Evolutionary conservation across 2,888 invertebrate species (phyloP), one percentile per base, ranked within the genome.

Genomic region (Hyles lineata): DNA sequence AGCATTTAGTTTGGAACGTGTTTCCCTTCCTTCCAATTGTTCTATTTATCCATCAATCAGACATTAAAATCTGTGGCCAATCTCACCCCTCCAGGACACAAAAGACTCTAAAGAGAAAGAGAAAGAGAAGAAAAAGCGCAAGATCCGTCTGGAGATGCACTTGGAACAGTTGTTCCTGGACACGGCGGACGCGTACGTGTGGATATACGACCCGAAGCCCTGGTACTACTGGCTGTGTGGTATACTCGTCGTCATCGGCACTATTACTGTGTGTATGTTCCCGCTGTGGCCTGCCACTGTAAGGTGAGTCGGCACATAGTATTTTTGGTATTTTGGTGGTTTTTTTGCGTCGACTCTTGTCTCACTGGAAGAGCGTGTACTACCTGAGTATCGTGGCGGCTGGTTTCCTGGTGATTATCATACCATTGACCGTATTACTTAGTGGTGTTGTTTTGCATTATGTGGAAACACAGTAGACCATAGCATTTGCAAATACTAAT

Each of bases 231-330:
- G 99, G 97, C 96, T 99, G 79, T 97, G 98, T 84, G 99, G 99
- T n/a, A 96, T 97, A 11, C 94, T 98, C 6, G 95, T 98, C 77
- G 98, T 99, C 50, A 94, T 99, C 73, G 99, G 98, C 29, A 98
- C 99, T 50, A 98, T 99, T 82, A 98, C 97, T 19, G 96, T 99
- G 59, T 99, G 99, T 92, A 96, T 99, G 87, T 99, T 99, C 95
- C 99, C 99, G n/a, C 94, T 99, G 73, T 99, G 99, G 99, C 99
- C 99, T 0, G 97, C 98, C 72, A 97, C 97, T 81, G 97, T 99
- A 82, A 96, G 97, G 96, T 97, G 90, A 88, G 25, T 4, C 8
- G n/a, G n/a, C n/a, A n/a, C n/a, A n/a, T n/a, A n/a, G n/a, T n/a
- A n/a, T n/a, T n/a, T n/a, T n/a, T n/a, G n/a, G n/a, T n/a, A n/a